A percentile compares a stretch with the other conserved stretches of the same genome.
phyloP scores from a whole-genome alignment of 2,113 vertebrate species.

The Anarrhichthys ocellatus region DNA sequence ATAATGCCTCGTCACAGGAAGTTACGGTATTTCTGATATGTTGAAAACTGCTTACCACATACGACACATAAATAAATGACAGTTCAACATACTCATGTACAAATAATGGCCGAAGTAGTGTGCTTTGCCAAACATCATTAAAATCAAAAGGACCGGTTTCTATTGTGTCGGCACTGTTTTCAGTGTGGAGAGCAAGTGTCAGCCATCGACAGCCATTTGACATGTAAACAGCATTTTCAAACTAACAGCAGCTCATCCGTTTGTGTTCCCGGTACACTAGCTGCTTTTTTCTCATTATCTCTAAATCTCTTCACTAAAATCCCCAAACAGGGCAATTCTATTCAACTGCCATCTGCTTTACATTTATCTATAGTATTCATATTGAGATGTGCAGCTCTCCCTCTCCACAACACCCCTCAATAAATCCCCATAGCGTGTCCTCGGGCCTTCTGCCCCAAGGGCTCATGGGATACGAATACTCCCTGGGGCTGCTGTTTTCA shows the following conservation, averaged over 20 bases:
- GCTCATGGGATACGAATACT: slow-evolving; percentile 77
- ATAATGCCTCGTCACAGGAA: neutral
- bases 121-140: neutral
- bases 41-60: neutral
- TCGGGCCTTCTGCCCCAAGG: slow-evolving; percentile 78
- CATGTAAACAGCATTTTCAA: slow-evolving; percentile 11
- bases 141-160: neutral
- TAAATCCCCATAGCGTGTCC: slow-evolving; percentile 73
- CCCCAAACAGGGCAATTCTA: slow-evolving; percentile 61
- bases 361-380: slow-evolving; percentile 67
- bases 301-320: slow-evolving; percentile 57
- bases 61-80: neutral
- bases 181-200: neutral
- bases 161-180: neutral
- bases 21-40: neutral
- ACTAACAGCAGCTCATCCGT: neutral
- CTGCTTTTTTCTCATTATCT: slow-evolving; percentile 42
- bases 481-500: slow-evolving; percentile 76
- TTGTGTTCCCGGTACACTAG: slow-evolving; percentile 11
- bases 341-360: slow-evolving; percentile 61
- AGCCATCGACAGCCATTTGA: neutral
- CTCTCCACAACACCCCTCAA: slow-evolving; percentile 45
- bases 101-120: neutral
- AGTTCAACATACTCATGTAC: neutral
- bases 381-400: slow-evolving; percentile 47